Base-by-base conservation (phyloP, 2,797 vertebrate genomes). In the Neostethus bicornis region DNA sequence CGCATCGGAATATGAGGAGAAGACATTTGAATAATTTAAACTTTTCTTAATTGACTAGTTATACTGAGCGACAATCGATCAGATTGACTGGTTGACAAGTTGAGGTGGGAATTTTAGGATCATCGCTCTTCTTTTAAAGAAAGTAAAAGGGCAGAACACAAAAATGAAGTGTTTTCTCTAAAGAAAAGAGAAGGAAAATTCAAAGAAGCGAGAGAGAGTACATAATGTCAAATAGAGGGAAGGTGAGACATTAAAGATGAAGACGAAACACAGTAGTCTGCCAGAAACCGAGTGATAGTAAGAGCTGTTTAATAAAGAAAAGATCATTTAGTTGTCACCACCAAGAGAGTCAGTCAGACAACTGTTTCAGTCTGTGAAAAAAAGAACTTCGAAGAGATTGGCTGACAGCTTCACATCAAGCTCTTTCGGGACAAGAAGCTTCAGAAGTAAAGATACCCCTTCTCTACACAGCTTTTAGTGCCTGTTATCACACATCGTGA, bases 221-320 rank as follows among this genome's bases (percentile, higher is more conserved):
- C 65, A 44, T 58, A 70, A 63, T 69, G 64, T 82, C 75, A 77
- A 82, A 77, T 77, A 75, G 75, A 77, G 17, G 58, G 66, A 49
- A 75, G 72, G 75, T 70, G 52, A 79, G 75, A 80, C 60, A 75
- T 48, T 62, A 67, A 81, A 80, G 69, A 75, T 62, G 31, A 70
- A 50, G 73, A 88, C 86, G 86, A 86, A 84, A 81, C 25, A 59
- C 68, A 51, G 63, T 68, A 70, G 75, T 75, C 80, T 16, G 77
- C 65, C 65, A 79, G 63, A 66, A 79, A 84, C 79, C 28, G 78
- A 69, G 73, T 87, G 78, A 90, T 84, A 85, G 89, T 84, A 75
- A 80, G 87, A 89, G 89, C 88, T 85, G 86, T 92, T 92, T 92
- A 93, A 92, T 92, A 91, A 92, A 90, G 85, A 90, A 89, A 74